Evolutionary conservation across 2,113 vertebrate genomes (phyloP).

Genomic region (Labrus mixtus): DNA sequence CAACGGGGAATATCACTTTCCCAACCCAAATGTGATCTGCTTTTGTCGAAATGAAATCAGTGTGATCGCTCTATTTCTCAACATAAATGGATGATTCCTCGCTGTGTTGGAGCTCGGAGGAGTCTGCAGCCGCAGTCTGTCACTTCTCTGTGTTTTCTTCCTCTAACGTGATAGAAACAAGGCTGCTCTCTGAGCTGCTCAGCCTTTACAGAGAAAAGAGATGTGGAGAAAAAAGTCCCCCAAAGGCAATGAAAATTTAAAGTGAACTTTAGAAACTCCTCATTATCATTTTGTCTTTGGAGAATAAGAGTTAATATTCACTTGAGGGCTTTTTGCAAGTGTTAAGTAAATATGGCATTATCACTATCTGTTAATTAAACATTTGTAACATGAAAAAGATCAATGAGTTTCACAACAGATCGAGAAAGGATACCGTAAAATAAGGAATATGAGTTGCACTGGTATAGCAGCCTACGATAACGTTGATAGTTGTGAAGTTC

Average conservation of each 20-base stretch:
- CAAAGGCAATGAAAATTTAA: not conserved
- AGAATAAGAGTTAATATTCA: constrained; percentile 2
- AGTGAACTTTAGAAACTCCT: constrained; percentile 13
- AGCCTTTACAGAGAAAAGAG: constrained; percentile 14
- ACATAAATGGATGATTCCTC: constrained; percentile 34
- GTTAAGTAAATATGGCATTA: not conserved
- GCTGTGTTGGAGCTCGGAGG: constrained; percentile 1
- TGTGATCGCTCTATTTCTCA: constrained; percentile 49
- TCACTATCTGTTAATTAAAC: too few relatives aligned
- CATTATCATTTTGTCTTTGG: constrained; percentile 1
- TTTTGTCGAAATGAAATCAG: constrained; percentile 62
- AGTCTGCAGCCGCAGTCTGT: constrained; percentile 13
- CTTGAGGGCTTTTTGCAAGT: not conserved
- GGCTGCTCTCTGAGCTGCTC: not conserved
- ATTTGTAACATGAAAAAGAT: not conserved
- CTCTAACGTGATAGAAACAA: constrained; percentile 25
- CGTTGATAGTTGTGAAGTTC: too few relatives aligned
- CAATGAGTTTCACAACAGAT: not conserved
- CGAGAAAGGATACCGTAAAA: too few relatives aligned
- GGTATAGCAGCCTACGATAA: too few relatives aligned
- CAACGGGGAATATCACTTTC: constrained; percentile 44
- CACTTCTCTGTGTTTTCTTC: constrained; percentile 21
- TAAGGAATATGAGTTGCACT: too few relatives aligned
- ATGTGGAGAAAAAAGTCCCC: constrained; percentile 24
- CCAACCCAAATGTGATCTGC: constrained; percentile 58